Conservation (phyloP, 2,113 vertebrate genomes). For the Menidia beryllina region DNA sequence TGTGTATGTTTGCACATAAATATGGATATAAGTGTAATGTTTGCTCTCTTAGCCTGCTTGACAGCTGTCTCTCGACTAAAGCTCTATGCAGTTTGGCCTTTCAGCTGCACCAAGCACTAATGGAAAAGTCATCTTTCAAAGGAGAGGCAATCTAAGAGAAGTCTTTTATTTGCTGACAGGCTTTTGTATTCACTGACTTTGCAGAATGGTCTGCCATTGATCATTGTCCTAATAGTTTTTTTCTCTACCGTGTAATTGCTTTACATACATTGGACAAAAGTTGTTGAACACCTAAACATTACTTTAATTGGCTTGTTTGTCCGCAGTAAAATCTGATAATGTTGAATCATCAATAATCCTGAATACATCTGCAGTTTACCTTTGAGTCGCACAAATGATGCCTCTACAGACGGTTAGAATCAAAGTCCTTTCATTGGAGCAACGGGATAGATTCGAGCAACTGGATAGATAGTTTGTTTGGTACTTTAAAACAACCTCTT, state of each 20-base stretch:
- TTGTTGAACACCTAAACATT: constrained; percentile 5
- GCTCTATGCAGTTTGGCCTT: constrained; percentile 39
- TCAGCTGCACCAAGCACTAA: constrained; percentile 43
- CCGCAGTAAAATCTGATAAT: background rate
- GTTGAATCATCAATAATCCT: background rate
- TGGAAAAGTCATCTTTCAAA: constrained; percentile 59
- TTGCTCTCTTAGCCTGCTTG: constrained; percentile 59
- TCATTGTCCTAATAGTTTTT: constrained; percentile 38
- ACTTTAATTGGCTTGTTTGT: constrained; percentile 2
- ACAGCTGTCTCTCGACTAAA: constrained; percentile 70
- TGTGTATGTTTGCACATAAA: constrained; percentile 54
- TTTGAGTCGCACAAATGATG: too few relatives aligned
- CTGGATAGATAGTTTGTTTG: too few relatives aligned
- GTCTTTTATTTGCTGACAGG: constrained; percentile 41
- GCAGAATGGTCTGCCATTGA: constrained; percentile 26
- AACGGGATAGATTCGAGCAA: too few relatives aligned
- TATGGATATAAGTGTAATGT: constrained; percentile 65
- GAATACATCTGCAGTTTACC: too few relatives aligned
- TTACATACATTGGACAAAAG: background rate
- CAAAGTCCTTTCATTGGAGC: too few relatives aligned
- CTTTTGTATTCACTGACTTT: constrained; percentile 48
- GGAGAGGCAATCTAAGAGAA: constrained; percentile 34
- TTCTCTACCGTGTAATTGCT: constrained; percentile 24
- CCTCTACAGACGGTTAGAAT: too few relatives aligned
- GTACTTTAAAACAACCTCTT: too few relatives aligned